These are phyloP conservation scores for Mormoops blainvillei DNA, from an alignment of 2,113 vertebrate species.

Conservation along the genomic window DNA sequence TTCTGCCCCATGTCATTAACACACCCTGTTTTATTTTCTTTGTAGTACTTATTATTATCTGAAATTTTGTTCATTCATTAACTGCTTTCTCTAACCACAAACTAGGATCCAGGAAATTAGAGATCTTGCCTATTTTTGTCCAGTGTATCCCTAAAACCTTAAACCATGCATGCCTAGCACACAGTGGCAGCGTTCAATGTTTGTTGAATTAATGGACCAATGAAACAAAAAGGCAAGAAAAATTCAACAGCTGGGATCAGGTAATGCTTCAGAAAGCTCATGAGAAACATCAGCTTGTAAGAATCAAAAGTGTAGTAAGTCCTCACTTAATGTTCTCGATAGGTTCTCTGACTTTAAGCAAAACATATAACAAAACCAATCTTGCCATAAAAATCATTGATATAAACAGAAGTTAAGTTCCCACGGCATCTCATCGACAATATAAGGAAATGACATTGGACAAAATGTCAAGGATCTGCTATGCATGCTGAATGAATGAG, in stretches of 20 bases:
- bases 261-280: background rate
- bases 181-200: background rate
- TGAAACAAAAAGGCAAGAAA: background rate
- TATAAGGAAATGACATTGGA: background rate
- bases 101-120: background rate
- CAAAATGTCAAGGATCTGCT: background rate
- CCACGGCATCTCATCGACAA: background rate
- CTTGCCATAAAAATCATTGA: background rate
- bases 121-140: background rate
- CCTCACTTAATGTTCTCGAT: background rate
- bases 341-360: background rate
- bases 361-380: background rate
- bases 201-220: background rate
- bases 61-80: background rate
- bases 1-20: background rate
- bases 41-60: background rate
- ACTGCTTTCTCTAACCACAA: background rate
- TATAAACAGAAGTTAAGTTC: background rate
- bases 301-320: background rate
- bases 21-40: background rate
- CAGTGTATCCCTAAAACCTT: background rate
- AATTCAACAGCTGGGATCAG: background rate
- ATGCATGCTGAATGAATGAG: background rate
- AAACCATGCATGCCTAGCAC: background rate
- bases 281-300: background rate